A percentile compares a stretch with the other conserved stretches of the same genome.
These are phyloP conservation scores for Pedetes capensis DNA, from an alignment of 2,113 vertebrate genomes.

Conservation along the genomic window DNA sequence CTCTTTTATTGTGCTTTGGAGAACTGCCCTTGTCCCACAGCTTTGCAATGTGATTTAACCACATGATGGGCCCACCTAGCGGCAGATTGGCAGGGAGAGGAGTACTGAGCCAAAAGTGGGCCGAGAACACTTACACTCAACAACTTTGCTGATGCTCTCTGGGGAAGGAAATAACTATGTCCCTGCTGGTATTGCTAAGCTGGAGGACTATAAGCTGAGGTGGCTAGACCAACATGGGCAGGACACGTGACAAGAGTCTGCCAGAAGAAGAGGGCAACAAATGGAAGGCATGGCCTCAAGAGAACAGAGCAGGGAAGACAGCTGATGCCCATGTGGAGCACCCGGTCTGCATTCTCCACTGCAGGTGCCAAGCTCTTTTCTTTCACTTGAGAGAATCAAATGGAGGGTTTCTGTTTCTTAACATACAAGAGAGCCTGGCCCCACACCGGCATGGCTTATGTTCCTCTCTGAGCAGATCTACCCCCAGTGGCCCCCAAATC, in stretches of 20 bases:
- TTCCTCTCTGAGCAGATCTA: not conserved
- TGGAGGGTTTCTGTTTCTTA: not conserved
- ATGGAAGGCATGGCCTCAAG: not conserved
- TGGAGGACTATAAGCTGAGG: not conserved
- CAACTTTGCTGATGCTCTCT: not conserved
- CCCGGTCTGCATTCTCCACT: not conserved
- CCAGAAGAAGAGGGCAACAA: not conserved
- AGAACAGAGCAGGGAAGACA: not conserved
- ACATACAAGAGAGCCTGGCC: not conserved
- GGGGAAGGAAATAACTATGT: not conserved
- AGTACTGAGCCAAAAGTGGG: not conserved
- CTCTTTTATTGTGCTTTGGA: not conserved
- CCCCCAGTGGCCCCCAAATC: not conserved
- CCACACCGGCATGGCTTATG: not conserved
- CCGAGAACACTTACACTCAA: not conserved
- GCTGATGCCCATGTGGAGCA: not conserved
- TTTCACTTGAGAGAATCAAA: not conserved
- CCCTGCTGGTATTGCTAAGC: not conserved
- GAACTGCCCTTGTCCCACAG: not conserved
- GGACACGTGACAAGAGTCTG: not conserved
- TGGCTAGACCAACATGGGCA: not conserved
- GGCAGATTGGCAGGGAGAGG: not conserved
- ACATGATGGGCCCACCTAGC: not conserved
- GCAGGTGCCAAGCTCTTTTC: not conserved
- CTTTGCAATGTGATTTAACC: not conserved